Evolutionary conservation across 2,888 invertebrate species (phyloP).

Genomic region (Xiphydria camelus): DNA sequence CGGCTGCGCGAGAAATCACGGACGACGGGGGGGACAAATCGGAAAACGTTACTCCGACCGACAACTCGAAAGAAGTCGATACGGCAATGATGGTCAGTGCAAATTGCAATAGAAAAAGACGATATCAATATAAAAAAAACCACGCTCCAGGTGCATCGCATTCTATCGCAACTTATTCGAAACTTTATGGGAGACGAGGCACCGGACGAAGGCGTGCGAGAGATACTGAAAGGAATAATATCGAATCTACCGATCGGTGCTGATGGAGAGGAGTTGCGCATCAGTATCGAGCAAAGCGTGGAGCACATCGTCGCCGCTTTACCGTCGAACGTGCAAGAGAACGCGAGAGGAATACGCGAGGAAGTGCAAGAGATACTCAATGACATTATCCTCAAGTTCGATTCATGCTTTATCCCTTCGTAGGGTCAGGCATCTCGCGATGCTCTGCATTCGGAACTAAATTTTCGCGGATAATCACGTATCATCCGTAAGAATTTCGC

Average conservation of each 20-base stretch:
- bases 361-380: constrained; percentile 21
- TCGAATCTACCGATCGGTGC: constrained; percentile 20
- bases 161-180: constrained; percentile 22
- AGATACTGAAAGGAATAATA: constrained; percentile 22
- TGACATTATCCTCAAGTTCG: constrained; percentile 25
- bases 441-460: background rate
- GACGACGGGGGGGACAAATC: no score
- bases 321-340: constrained; percentile 18
- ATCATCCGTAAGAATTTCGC: no score
- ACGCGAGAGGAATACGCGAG: constrained; percentile 16
- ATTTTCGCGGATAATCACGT: background rate
- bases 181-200: constrained; percentile 15
- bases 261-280: constrained; percentile 18
- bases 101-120: background rate
- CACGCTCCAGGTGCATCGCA: constrained; percentile 19
- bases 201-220: constrained; percentile 12
- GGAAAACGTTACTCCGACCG: no score
- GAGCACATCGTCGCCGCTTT: constrained; percentile 21
- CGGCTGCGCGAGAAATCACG: no score
- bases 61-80: no score
- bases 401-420: background rate
- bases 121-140: background rate
- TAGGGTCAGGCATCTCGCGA: no score
- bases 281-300: constrained; percentile 24
- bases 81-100: constrained; percentile 12